Base-by-base conservation (phyloP, 2,888 invertebrate species). In the Mesorhabditis sp. region DNA sequence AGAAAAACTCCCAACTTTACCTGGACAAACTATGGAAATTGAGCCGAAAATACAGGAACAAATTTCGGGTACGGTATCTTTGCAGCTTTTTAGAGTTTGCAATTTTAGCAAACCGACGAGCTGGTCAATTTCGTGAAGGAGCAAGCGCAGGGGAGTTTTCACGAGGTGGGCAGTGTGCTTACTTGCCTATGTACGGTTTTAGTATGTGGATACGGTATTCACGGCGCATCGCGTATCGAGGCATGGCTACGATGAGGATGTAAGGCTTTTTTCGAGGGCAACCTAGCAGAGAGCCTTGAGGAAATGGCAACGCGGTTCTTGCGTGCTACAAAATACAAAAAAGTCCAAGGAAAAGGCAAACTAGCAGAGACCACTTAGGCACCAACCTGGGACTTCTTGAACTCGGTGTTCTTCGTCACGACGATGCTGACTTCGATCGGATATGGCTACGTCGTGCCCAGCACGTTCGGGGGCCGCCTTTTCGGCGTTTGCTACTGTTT, bases 401-500 rank as follows among this genome's bases (percentile, higher is more conserved):
- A 76, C 62, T 74, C 79, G 4, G 76, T 80, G 41, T 79, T 80
- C 63, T 80, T 80, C 74, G 79, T 79, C 4, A 76, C 79, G 3
- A 80, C 80, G 41, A 78, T 79, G 76, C 66, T 80, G 4, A 80
- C 80, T 15, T 80, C 80, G 5, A 80, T 80, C 58, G 80, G 83
- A 4, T 83, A 81, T 63, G 83, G 83, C 4, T 83, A 79, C 62
- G 82, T 84, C 15, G 84, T 80, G 42, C 84, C 84, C 15, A 76
- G 75, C 43, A 84, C 84, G 0, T 80, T 81, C 68, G 76, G 79
- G 4, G 94, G 94, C 43, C 93, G 94, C 87, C 88, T 92, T 67
- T 93, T 94, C 88, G 93, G 93, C 87, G 92, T 94, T 86, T 87
- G 92, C 69, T 94, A 92, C 88, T 93, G 93, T 0, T 87, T 92